phyloP scores from a whole-genome alignment of 2,797 vertebrate species.

The Apodemus agrarius region DNA sequence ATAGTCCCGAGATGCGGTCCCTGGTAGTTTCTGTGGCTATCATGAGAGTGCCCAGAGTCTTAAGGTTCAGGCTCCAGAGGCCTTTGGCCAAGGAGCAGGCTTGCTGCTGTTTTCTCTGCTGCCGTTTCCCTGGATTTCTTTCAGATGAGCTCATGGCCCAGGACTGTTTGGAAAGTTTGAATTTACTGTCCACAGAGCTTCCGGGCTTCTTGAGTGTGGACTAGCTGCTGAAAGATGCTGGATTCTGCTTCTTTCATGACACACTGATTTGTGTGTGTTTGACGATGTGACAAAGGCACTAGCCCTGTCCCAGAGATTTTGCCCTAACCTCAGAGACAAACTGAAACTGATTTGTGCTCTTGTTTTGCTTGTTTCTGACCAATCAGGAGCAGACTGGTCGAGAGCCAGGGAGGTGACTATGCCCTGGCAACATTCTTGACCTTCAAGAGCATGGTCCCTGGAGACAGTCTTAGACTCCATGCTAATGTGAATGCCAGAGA shows the following conservation, averaged over 20 bases:
- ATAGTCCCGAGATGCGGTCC: no score
- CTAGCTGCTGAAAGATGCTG: neutral
- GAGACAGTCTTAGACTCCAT: neutral
- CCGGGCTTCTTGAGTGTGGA: neutral
- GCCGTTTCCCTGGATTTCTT: neutral
- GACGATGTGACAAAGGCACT: rapidly evolving
- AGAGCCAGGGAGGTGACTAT: neutral
- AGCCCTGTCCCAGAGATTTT: neutral
- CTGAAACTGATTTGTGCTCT: neutral
- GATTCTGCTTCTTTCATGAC: neutral
- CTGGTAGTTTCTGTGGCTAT: rapidly evolving
- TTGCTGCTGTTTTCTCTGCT: neutral
- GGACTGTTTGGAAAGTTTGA: neutral
- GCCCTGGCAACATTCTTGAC: neutral
- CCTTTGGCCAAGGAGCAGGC: neutral
- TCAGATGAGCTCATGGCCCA: neutral
- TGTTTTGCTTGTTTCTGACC: neutral
- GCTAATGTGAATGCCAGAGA: neutral
- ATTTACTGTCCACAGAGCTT: neutral
- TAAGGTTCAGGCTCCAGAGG: neutral
- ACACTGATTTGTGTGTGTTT: neutral
- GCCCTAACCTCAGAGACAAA: neutral
- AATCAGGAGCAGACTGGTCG: neutral
- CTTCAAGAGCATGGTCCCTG: neutral
- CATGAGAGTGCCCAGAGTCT: no score